Base-by-base conservation (phyloP, 2,888 invertebrate genomes). In the Troides oblongomaculatus region DNA sequence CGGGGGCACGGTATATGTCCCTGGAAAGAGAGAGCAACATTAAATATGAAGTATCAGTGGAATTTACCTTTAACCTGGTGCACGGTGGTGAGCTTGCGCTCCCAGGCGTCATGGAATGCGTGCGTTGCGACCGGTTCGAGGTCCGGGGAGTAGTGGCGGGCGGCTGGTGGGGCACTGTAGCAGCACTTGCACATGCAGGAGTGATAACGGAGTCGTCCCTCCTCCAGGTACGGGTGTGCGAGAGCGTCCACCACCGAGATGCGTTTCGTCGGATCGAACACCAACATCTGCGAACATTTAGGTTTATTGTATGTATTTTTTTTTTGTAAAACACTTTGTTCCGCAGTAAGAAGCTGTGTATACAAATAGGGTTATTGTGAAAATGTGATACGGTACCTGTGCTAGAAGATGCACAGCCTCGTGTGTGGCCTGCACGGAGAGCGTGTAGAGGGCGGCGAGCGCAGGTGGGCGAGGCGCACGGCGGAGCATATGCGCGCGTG, bases 181-280 rank as follows among this genome's bases (percentile, higher is more conserved):
- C 99, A 99, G 84, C 99, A 99, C 86, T 97, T 97, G 94, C 99
- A 99, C 99, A 99, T 99, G 91, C 99, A 99, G 74, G 99, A 99
- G 93, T 99, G 99, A 94, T 99, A 99, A 82, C 99, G 95, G 82
- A 99, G 94, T 76, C 99, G 95, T 43, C 99, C 99, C 88, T 99
- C 99, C 85, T 99, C 99, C 76, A 99, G 93, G 93, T 99, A 99
- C 10, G 99, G 98, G 93, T 99, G 99, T 68, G 97, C 97, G 77
- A 99, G 94, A 50, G 99, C 99, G 86, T 99, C 98, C 71, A 97
- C 96, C 68, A 99, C 98, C 2, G 97, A 96, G 86, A 99, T 98
- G 81, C 99, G 95, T 91, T 98, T 98, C 82, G 97, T 98, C 70
- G 99, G 99, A 94, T 99, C 98, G 93, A 99, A 99, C 73, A 98